Evolutionary conservation across 1,140 invertebrate genomes (phyloP), one percentile per base, ranked within the genome.

Genomic region (Brachionus calyciflorus): DNA sequence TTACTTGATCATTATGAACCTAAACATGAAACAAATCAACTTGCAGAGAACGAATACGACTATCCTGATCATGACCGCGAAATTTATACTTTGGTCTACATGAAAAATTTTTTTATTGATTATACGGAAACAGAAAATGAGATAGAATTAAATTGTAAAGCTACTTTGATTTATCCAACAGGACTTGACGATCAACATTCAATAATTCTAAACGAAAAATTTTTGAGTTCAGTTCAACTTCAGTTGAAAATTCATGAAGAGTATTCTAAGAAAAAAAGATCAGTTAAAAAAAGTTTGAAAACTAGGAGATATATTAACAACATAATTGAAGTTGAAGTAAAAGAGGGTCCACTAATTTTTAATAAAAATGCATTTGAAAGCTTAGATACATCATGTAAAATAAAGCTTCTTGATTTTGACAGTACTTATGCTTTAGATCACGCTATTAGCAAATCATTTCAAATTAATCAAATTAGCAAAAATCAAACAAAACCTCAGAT

Each of bases 1-100:
- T 44, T 65, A 21, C 10, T 65, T 4, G 60, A 65, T n/a, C 60
- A 65, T 24, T 65, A 65, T 44, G 60, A 65, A 37, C 60, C 60
- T 30, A 37, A 24, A 5, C 60, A 65, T 65, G 60, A 44, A 5
- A 9, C 9, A 37, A 37, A 5, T n/a, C 12, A 63, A 24, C 7
- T 24, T 3, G 30, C 37, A 5, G 40, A 65, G 5, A 17, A 46
- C 14, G 44, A 10, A 14, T 46, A 46, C n/a, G 44, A 46, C 44
- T 41, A 44, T 12, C 9, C 12, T 17, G 19, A 10, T 21, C 10
- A 21, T 44, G 40, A 65, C 10, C 14, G 37, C 14, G 60, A 65
- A 65, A 65, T 65, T 21, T 65, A 65, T 65, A 24, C 60, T n/a
- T 26, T 65, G 19, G 60, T 65, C 44, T 65, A 44, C 3, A 21